phyloP scores from a whole-genome alignment of 2,113 vertebrate species.

The Engystomops pustulosus region DNA sequence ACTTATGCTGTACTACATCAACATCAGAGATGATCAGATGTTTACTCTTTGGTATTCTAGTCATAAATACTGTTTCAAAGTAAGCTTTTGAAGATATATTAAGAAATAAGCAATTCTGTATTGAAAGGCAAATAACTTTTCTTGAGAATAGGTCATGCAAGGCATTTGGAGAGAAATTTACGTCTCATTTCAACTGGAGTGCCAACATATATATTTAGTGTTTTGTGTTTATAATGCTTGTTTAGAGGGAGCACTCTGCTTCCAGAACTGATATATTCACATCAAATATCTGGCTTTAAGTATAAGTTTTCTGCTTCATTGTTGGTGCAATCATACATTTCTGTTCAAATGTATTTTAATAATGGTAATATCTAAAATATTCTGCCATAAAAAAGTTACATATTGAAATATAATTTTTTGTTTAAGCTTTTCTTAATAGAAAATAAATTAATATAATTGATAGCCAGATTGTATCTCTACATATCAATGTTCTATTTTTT shows the following conservation, averaged over 20 bases:
- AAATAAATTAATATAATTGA: too few relatives aligned
- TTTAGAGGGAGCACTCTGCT: not conserved
- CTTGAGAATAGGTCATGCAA: not conserved
- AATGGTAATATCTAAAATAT: too few relatives aligned
- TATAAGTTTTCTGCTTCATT: not conserved
- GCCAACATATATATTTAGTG: not conserved
- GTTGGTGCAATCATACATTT: not conserved
- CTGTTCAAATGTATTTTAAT: too few relatives aligned
- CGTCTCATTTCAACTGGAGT: not conserved
- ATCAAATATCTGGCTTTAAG: not conserved
- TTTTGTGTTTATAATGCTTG: not conserved
- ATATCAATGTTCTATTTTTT: too few relatives aligned
- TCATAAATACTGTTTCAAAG: constrained; percentile 1
- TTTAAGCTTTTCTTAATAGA: too few relatives aligned
- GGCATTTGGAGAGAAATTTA: not conserved
- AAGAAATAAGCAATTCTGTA: not conserved
- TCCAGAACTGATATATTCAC: not conserved
- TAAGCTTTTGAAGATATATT: not conserved
- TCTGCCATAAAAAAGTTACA: too few relatives aligned
- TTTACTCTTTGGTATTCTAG: not conserved
- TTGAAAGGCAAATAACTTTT: not conserved
- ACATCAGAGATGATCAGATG: not conserved
- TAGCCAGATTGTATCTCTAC: too few relatives aligned
- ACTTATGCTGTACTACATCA: constrained; percentile 2
- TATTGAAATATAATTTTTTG: too few relatives aligned